Base-by-base conservation (phyloP, 2,888 invertebrate species). In the Agonum fuliginosum region DNA sequence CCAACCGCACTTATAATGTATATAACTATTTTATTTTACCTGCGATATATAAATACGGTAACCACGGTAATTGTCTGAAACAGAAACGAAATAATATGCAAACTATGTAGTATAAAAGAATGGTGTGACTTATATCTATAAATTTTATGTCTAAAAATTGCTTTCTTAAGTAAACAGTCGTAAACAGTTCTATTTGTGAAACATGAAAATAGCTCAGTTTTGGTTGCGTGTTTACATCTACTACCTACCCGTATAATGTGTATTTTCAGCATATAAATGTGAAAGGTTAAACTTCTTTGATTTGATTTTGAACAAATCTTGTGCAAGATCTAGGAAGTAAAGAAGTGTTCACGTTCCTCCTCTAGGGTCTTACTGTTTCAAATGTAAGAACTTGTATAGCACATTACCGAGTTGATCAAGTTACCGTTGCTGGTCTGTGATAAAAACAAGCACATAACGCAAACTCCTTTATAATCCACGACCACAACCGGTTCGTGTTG, bases 391-490 rank as follows among this genome's bases (percentile, higher is more conserved):
- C 12, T 54, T 54, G n/a, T 22, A 54, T 54, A n/a, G 10, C 54
- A 54, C 22, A 24, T 24, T 54, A 54, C 54, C 54, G 22, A 62
- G 30, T 62, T 62, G 58, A 62, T 62, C 58, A 62, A 62, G 19
- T 62, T 62, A 62, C 58, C 58, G 58, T 62, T 62, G 58, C 54
- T 54, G 27, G 58, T 17, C 27, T 17, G 17, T 30, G 58, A 30
- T 62, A 62, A 62, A 62, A 54, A 54, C 54, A 12, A 48, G 17
- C n/a, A 62, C 30, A 30, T 30, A 30, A 62, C 27, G 58, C 30
- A 62, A 62, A 62, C 58, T 62, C 30, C 58, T 62, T 30, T 62
- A 62, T 62, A 62, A 62, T 62, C 58, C 58, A 30, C 30, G 8
- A 30, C 30, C 30, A 62, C 58, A 62, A 62, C 58, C 58, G 58